These are phyloP conservation scores for Ophiothrix spiculata DNA, from an alignment of 35 echinoderm and acorn worm species.

Conservation along the genomic window DNA sequence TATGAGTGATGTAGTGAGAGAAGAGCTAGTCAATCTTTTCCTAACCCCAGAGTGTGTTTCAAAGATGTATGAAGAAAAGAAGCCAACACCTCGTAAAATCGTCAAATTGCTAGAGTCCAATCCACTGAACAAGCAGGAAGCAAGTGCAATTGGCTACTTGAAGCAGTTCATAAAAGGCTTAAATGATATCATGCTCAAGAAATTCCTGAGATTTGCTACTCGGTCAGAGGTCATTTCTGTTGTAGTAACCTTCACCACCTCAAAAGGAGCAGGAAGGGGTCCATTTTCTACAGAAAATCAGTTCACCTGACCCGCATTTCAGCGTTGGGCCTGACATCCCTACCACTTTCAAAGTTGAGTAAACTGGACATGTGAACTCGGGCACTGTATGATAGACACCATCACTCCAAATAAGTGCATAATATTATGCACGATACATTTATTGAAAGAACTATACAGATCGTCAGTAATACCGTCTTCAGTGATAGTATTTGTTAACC, in stretches of 20 bases:
- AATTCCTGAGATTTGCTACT: slow-evolving; percentile 7
- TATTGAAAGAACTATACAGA: too few relatives aligned
- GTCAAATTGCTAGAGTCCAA: slow-evolving; percentile 1
- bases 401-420: too few relatives aligned
- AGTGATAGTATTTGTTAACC: too few relatives aligned
- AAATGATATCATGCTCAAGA: neutral
- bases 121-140: slow-evolving; percentile 7
- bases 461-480: too few relatives aligned
- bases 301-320: too few relatives aligned
- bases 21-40: neutral
- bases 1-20: neutral
- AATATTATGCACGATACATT: too few relatives aligned
- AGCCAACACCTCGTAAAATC: neutral
- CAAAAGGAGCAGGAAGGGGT: neutral
- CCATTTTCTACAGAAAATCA: too few relatives aligned
- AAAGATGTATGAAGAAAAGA: slow-evolving; percentile 7
- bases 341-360: too few relatives aligned
- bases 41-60: neutral
- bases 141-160: neutral
- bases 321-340: too few relatives aligned
- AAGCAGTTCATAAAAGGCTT: slow-evolving; percentile 27
- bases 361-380: too few relatives aligned
- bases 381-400: too few relatives aligned
- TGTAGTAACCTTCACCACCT: neutral
- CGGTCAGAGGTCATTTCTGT: neutral